Conservation (phyloP, 2,113 vertebrate species). For the Recurvirostra avosetta region DNA sequence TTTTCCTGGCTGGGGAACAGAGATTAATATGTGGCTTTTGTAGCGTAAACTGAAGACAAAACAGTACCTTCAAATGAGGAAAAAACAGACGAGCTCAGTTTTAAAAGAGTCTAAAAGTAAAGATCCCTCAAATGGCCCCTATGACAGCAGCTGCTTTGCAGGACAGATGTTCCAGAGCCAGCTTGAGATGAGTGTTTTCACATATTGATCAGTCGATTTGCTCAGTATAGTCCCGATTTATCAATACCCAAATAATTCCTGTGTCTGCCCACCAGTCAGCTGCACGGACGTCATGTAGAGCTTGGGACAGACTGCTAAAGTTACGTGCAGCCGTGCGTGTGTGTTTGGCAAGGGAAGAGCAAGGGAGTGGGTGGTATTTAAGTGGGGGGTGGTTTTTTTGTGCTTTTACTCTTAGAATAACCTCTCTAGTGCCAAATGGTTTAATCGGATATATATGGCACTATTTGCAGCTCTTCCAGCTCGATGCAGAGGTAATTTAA, state of each 20-base stretch:
- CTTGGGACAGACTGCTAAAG: neutral
- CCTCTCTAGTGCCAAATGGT: neutral
- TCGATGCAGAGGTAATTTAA: neutral
- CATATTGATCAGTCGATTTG: neutral
- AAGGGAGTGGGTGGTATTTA: neutral
- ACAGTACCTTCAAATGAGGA: neutral
- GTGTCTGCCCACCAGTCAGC: neutral
- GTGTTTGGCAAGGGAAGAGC: neutral
- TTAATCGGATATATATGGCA: neutral
- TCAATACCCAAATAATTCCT: neutral
- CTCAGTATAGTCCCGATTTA: fast-evolving
- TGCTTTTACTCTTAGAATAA: neutral
- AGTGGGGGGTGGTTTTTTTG: neutral
- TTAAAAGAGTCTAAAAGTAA: neutral
- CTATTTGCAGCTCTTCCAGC: neutral
- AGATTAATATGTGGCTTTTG: neutral
- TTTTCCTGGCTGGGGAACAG: neutral
- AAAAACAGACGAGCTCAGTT: neutral
- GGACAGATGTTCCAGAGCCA: neutral
- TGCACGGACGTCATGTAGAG: too few species aligned
- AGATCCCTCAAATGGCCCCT: neutral
- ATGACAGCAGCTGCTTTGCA: neutral
- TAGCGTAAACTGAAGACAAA: neutral
- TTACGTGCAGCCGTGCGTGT: fast-evolving
- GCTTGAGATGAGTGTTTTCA: neutral